These are phyloP conservation scores for Apocheima hispidaria DNA, from an alignment of 2,888 invertebrate genomes.

Conservation along the genomic window DNA sequence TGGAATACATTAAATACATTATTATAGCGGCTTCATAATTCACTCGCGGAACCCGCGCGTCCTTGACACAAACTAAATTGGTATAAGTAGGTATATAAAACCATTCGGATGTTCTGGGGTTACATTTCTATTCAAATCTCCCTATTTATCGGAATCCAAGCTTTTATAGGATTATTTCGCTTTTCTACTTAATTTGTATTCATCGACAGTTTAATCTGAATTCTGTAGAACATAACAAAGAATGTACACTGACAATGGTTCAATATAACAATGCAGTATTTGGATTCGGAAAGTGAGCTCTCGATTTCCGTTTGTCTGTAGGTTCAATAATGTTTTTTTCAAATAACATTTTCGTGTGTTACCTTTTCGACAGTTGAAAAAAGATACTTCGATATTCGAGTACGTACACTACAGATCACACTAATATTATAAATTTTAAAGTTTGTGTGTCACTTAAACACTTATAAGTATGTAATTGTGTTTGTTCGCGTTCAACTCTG, in stretches of 20 bases:
- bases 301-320: slow-evolving; percentile 1
- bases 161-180: slow-evolving; percentile 18
- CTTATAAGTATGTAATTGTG: too few relatives aligned
- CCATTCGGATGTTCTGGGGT: slow-evolving; percentile 9
- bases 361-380: neutral
- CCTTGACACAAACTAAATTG: neutral
- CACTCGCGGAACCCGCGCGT: neutral
- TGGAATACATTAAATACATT: too few relatives aligned
- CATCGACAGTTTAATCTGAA: slow-evolving; percentile 13
- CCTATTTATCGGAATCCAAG: slow-evolving; percentile 7
- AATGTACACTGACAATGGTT: slow-evolving; percentile 4
- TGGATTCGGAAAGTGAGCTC: neutral
- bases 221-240: slow-evolving; percentile 10
- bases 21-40: too few relatives aligned
- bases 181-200: slow-evolving; percentile 16
- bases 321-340: neutral
- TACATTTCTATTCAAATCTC: slow-evolving; percentile 12
- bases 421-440: too few relatives aligned
- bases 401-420: too few relatives aligned
- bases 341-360: neutral
- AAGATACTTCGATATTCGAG: too few relatives aligned
- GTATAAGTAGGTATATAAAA: neutral
- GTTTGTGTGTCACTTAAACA: too few relatives aligned
- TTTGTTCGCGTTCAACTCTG: too few relatives aligned
- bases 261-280: neutral